Percentiles rank a stretch among this genome's conserved stretches.
These are phyloP conservation scores for Lepus townsendii DNA, from an alignment of 2,797 vertebrate species.

Conservation along the genomic window DNA sequence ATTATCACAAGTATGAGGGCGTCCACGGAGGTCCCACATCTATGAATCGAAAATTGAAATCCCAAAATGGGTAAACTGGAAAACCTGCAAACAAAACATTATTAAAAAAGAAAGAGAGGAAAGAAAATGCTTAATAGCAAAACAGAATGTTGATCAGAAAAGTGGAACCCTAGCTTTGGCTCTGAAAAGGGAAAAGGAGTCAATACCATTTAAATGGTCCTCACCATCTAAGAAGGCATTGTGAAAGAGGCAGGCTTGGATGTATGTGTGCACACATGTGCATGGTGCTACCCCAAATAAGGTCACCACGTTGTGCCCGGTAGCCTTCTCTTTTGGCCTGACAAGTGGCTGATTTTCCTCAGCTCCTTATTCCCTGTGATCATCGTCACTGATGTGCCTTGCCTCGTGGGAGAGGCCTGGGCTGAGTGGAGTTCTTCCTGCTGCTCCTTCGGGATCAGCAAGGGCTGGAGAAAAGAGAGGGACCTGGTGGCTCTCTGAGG, in stretches of 20 bases:
- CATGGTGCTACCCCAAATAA: background rate
- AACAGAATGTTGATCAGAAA: slow-evolving; percentile 20
- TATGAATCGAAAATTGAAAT: slow-evolving; percentile 77
- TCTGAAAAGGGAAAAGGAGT: slow-evolving; percentile 22
- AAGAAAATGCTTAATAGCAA: slow-evolving; percentile 56
- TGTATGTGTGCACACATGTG: background rate
- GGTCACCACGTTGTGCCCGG: background rate
- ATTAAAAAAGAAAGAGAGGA: slow-evolving; percentile 65
- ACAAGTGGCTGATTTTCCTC: background rate
- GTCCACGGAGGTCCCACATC: slow-evolving; percentile 56
- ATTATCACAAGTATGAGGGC: slow-evolving; percentile 76
- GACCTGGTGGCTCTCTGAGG: background rate
- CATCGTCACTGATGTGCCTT: background rate
- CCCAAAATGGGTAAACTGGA: slow-evolving; percentile 69
- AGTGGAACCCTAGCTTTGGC: background rate
- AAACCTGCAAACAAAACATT: slow-evolving; percentile 69
- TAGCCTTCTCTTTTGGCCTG: slow-evolving; percentile 3
- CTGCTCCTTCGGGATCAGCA: background rate
- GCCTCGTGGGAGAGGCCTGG: background rate
- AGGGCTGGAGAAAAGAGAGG: background rate
- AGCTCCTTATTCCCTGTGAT: background rate
- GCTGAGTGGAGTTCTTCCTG: background rate
- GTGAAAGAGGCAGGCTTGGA: background rate
- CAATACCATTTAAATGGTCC: background rate
- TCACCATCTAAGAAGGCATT: background rate